A percentile compares a stretch with the other conserved stretches of the same genome.
These are phyloP conservation scores for Acleris laterana DNA, from an alignment of 2,888 invertebrate species.

Conservation along the genomic window DNA sequence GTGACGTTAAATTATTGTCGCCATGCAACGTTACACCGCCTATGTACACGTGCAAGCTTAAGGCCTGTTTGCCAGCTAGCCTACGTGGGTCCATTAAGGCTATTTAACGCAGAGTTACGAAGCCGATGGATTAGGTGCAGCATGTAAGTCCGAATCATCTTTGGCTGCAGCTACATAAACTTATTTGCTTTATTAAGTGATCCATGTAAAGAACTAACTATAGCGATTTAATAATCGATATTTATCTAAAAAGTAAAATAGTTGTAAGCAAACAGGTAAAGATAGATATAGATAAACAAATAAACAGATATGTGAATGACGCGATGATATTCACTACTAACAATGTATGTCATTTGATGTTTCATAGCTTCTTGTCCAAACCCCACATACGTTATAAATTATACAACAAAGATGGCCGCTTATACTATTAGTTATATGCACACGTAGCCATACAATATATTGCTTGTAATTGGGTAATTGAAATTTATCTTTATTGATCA, in stretches of 20 bases:
- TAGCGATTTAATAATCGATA: too few relatives aligned
- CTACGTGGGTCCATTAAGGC: constrained; percentile 57
- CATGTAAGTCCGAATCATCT: neutral
- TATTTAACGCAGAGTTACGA: constrained; percentile 44
- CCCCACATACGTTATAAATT: constrained; percentile 31
- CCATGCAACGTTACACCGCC: constrained; percentile 74
- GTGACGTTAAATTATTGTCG: constrained; percentile 82
- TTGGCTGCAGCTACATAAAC: too few relatives aligned
- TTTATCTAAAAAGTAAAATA: too few relatives aligned
- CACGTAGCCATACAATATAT: constrained; percentile 21
- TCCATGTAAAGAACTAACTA: too few relatives aligned
- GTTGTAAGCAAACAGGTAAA: too few relatives aligned
- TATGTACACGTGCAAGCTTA: constrained; percentile 65
- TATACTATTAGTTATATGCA: constrained; percentile 8
- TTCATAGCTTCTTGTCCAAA: constrained; percentile 17
- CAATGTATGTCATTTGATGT: constrained; percentile 3
- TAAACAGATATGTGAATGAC: too few relatives aligned
- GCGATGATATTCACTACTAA: too few relatives aligned
- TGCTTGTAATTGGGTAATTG: constrained; percentile 31
- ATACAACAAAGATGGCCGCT: constrained; percentile 23
- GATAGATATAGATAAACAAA: too few relatives aligned
- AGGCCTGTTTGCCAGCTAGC: constrained; percentile 55
- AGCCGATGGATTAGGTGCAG: neutral
- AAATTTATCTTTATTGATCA: constrained; percentile 36
- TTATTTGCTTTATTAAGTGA: too few relatives aligned